phyloP scores from a whole-genome alignment of 2,888 invertebrate species.

The Athetis lepigone region DNA sequence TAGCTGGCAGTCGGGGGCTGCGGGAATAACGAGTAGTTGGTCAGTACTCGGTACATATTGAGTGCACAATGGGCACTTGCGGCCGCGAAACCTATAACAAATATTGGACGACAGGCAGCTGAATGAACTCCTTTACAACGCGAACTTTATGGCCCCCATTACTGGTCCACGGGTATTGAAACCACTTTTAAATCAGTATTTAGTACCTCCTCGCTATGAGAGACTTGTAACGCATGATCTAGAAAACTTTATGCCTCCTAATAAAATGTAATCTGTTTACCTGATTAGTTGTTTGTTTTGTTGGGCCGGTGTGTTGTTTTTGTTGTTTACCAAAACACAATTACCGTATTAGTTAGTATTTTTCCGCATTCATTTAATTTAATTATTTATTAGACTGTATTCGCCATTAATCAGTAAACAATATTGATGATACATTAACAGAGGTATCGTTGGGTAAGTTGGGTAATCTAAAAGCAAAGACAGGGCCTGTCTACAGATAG shows the following conservation, averaged over 20 bases:
- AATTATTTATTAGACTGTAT: too few species aligned
- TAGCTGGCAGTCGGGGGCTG: slow-evolving; percentile 49
- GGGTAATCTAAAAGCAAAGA: too few species aligned
- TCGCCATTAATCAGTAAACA: not conserved
- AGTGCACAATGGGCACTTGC: slow-evolving; percentile 76
- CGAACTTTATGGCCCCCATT: slow-evolving; percentile 52
- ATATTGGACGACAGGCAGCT: slow-evolving; percentile 66
- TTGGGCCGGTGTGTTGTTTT: not conserved
- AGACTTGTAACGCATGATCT: slow-evolving; percentile 11
- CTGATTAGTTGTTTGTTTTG: not conserved
- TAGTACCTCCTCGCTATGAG: slow-evolving; percentile 18
- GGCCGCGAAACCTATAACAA: slow-evolving; percentile 73
- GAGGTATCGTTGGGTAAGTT: too few species aligned
- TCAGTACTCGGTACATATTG: slow-evolving; percentile 42
- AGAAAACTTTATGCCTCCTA: not conserved
- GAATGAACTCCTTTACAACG: slow-evolving; percentile 61
- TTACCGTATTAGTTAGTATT: not conserved
- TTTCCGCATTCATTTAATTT: not conserved
- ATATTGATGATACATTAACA: not conserved
- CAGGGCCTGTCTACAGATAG: too few species aligned
- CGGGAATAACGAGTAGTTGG: slow-evolving; percentile 58
- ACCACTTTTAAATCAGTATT: slow-evolving; percentile 57
- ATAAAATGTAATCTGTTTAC: not conserved
- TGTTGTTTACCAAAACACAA: not conserved
- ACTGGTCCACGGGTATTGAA: slow-evolving; percentile 49